Base-by-base conservation (phyloP, 2,888 invertebrate genomes). In the Nebria brevicollis region DNA sequence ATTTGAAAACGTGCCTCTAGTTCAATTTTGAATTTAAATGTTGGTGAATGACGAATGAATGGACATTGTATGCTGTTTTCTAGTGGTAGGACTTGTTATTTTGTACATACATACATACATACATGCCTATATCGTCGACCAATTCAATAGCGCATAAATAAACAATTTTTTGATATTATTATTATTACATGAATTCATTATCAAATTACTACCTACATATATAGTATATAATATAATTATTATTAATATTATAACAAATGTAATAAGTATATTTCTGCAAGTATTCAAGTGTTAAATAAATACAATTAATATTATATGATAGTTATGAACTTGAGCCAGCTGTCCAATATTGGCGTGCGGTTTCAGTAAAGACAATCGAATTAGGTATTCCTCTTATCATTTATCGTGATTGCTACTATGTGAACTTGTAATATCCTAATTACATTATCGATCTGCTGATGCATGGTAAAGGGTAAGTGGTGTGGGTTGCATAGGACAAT, bases 361-460 rank as follows among this genome's bases (percentile, higher is more conserved):
- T 5, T 34, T 34, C 5, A 34, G 34, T 34, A 34, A 34, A 34
- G 20, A 34, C 34, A 34, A 34, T 34, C 34, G 34, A 34, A 34
- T 34, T 34, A 34, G 34, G 34, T 34, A 34, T 34, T 34, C 34
- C 34, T 34, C 34, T 34, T 72, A 25, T 54, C 70, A 70, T 77
- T 77, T 70, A 66, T 20, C 70, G 10, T 72, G 20, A n/a, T 70
- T 26, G 20, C 72, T 54, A 11, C 13, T 15, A 54, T 26, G 77
- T 72, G 8, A 77, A 75, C 15, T 74, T 79, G 79, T 79, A 74
- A 79, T 66, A 75, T 26, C 74, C 79, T 79, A 79, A 79, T 79
- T 79, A 75, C 79, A 66, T 68, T 79, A 79, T 79, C 74, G 79
- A 79, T 79, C 73, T 54, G 72, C n/a, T 6, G n/a, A 7, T 10